Evolutionary conservation across 1,140 invertebrate species (phyloP), one percentile per base, ranked within the genome.

Genomic region (Trialeurodes vaporariorum): DNA sequence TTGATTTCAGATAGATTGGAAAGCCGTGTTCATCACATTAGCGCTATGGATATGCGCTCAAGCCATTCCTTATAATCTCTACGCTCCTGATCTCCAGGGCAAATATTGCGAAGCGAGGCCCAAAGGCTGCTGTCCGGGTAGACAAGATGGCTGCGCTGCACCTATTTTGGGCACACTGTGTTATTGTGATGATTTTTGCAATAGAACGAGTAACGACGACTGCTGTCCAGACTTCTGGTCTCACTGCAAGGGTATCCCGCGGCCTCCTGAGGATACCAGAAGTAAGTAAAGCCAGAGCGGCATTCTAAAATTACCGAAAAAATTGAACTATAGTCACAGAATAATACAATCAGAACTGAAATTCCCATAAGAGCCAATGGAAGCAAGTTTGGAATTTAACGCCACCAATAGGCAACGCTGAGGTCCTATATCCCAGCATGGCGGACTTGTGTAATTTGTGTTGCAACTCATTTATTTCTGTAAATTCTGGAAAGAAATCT

Each of bases 101-200:
- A 68, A 70, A 58, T 81, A 75, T 63, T 80, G 80, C 67, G 70
- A 61, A 1, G 66, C 66, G 2, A 66, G 71, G 13, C 72, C 72
- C 5, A 74, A 77, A 1, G 73, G 74, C 21, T 93, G 91, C 73
- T 94, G 91, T 74, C 71, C 76, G 0, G 84, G 85, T 17, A 78
- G 91, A 49, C 77, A 84, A 70, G 91, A 94, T 75, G 80, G 84
- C 5, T 94, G 91, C 75, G 84, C 86, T 1, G 81, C 85, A 24
- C 90, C 89, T 12, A 90, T 93, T 69, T 71, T 81, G 80, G 88
- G 82, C 21, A 93, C 92, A 0, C 74, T 90, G 1, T 97, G 94
- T 77, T 96, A 97, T 78, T 97, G 94, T 75, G 94, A 97, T 79
- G 83, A 91, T 70, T 96, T 96, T 79, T 97, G 94, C 79, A 87